Conservation (phyloP, 2,113 vertebrate species). For the Anguilla japonica region DNA sequence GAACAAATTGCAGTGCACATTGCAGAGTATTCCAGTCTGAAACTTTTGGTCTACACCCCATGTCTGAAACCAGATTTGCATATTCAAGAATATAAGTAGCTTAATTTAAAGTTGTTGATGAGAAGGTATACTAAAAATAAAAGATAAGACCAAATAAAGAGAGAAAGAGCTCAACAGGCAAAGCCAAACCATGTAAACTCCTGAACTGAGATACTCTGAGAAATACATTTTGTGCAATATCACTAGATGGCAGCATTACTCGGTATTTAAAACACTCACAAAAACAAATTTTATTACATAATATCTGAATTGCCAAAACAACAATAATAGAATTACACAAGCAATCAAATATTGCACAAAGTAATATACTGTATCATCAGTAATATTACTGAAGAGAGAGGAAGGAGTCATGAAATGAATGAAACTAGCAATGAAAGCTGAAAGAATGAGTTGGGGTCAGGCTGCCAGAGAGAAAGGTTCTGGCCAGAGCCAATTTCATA, state of each 20-base stretch:
- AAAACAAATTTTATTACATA: neutral
- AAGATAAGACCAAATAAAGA: neutral
- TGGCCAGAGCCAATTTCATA: neutral
- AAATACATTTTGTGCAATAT: neutral
- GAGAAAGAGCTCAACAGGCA: neutral
- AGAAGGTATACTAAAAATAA: neutral
- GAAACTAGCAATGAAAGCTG: neutral
- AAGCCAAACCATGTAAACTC: neutral
- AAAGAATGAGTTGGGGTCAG: neutral
- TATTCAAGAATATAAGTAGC: too few relatives aligned
- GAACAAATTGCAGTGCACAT: too few relatives aligned
- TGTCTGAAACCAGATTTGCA: too few relatives aligned
- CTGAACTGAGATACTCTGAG: neutral
- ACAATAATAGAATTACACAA: neutral
- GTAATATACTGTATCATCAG: neutral
- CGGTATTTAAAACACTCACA: neutral
- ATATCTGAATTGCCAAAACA: neutral
- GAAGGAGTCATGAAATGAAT: neutral
- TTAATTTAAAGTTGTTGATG: too few relatives aligned
- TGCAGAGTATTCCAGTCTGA: too few relatives aligned
- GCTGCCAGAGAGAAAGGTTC: neutral
- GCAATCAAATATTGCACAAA: neutral
- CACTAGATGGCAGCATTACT: conserved; percentile 21
- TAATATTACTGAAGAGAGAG: neutral
- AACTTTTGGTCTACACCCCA: too few relatives aligned